Evolutionary conservation across 1,140 invertebrate species (phyloP).

Genomic region (Trichogramma pretiosum): DNA sequence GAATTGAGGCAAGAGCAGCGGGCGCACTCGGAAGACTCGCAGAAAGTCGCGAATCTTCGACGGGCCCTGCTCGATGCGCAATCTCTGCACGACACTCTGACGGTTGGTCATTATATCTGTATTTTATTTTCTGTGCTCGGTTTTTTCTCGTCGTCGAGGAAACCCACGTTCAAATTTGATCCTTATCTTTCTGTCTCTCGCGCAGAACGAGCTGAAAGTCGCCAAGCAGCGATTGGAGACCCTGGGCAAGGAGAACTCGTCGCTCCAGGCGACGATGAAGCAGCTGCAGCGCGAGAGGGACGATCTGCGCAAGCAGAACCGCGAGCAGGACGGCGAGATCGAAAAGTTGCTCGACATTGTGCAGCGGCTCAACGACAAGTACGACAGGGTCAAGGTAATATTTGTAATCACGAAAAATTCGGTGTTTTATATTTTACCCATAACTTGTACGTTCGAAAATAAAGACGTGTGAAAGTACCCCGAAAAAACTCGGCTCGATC

Average conservation of each 20-base stretch:
- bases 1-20: neutral
- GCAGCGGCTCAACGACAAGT: slow-evolving; percentile 2
- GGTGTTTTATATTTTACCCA: no score
- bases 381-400: neutral
- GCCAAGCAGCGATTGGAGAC: neutral
- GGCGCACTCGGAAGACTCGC: neutral
- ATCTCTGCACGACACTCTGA: neutral
- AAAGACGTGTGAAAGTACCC: no score
- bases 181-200: no score
- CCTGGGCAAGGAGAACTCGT: neutral
- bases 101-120: slow-evolving; percentile 1
- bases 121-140: no score
- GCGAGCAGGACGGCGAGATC: slow-evolving; percentile 5
- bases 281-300: slow-evolving; percentile 6
- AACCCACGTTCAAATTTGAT: no score
- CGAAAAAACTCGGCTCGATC: no score
- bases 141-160: no score
- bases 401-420: no score
- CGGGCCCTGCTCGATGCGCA: neutral
- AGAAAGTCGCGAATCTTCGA: neutral
- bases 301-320: neutral
- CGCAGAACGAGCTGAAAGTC: neutral
- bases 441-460: no score
- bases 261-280: neutral
- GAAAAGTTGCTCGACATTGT: slow-evolving; percentile 6